These are phyloP conservation scores for Drosophila mojavensis DNA, from an alignment of 1,140 invertebrate genomes.

Conservation along the genomic window DNA sequence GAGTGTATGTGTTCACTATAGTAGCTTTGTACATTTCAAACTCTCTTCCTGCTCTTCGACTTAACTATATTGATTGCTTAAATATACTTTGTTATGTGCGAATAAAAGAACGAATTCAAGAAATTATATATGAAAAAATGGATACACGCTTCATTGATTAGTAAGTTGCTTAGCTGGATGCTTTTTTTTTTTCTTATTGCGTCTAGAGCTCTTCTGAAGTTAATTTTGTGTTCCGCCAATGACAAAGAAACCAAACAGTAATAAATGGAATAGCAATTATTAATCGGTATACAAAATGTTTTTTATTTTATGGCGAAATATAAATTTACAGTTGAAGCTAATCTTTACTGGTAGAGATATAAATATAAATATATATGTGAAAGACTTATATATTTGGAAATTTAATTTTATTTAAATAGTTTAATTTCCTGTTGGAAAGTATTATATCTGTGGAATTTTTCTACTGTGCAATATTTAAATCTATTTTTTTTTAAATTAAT, in stretches of 20 bases:
- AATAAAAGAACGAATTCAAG: conserved; percentile 4
- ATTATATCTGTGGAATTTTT: too few relatives aligned
- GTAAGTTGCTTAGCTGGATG: conserved; percentile 53
- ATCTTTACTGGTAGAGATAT: too few relatives aligned
- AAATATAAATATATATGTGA: too few relatives aligned
- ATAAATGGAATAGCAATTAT: conserved; percentile 71
- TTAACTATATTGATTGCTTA: conserved; percentile 54
- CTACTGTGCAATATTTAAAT: too few relatives aligned
- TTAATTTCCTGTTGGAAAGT: too few relatives aligned
- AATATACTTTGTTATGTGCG: conserved; percentile 47
- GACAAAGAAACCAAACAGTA: conserved; percentile 45
- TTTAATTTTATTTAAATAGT: too few relatives aligned
- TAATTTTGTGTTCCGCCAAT: conserved; percentile 72
- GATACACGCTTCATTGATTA: conserved; percentile 60
- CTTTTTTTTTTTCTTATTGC: not conserved
- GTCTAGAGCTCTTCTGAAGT: conserved; percentile 59
- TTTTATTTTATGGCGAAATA: conserved; percentile 1
- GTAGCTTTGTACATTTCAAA: conserved; percentile 34
- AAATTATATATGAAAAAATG: conserved; percentile 20
- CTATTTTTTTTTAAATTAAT: not conserved
- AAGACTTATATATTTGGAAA: too few relatives aligned
- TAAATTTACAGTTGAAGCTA: too few relatives aligned
- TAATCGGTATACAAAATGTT: conserved; percentile 39
- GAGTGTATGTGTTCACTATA: conserved; percentile 56
- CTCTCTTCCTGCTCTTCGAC: conserved; percentile 49